phyloP scores from a whole-genome alignment of 2,797 vertebrate species.

The Schizopygopsis pylzovi region DNA sequence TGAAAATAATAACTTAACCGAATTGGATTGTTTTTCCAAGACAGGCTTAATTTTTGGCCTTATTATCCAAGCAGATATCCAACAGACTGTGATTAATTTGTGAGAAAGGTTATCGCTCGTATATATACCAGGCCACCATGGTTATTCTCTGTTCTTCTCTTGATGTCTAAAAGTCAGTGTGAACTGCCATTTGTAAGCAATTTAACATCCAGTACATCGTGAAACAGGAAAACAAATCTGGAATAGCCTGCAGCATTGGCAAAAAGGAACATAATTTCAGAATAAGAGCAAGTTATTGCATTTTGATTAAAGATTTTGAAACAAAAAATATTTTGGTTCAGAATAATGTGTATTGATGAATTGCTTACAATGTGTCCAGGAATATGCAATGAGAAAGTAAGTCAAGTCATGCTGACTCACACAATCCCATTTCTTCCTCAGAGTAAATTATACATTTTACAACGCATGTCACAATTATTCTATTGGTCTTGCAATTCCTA shows the following conservation, averaged over 20 bases:
- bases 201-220: background rate
- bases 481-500: background rate
- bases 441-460: background rate
- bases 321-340: background rate
- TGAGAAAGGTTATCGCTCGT: background rate
- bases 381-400: background rate
- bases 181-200: background rate
- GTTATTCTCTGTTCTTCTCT: background rate
- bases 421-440: background rate
- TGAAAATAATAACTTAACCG: conserved; percentile 39
- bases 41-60: conserved; percentile 20
- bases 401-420: too few relatives aligned
- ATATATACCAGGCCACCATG: background rate
- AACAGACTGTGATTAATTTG: conserved; percentile 14
- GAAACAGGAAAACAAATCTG: background rate
- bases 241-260: background rate
- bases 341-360: background rate
- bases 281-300: conserved; percentile 1
- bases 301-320: background rate
- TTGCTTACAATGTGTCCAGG: background rate
- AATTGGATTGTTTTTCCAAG: conserved; percentile 30
- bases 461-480: background rate
- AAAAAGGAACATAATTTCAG: background rate
- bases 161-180: conserved; percentile 20
- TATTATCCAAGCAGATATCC: conserved; percentile 32